These are phyloP conservation scores for Heliconius aoede DNA, from an alignment of 2,888 invertebrate species.

Conservation along the genomic window DNA sequence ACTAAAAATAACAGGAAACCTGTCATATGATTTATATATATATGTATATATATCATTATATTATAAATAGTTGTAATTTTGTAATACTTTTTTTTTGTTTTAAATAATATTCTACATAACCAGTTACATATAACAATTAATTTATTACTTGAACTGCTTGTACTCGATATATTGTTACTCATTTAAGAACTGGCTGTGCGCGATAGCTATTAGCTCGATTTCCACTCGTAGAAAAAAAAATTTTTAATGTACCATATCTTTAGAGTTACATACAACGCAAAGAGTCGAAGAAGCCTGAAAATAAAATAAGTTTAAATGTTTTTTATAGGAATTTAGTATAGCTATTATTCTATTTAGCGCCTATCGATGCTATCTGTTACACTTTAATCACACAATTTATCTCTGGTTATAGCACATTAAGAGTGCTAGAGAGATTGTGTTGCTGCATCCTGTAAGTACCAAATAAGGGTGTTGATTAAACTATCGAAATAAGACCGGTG, in stretches of 20 bases:
- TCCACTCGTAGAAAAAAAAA: background rate
- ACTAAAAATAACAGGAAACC: slow-evolving; percentile 25
- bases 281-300: background rate
- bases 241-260: too few relatives aligned
- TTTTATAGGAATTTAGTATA: slow-evolving; percentile 1
- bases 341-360: background rate
- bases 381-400: slow-evolving; percentile 8
- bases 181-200: too few relatives aligned
- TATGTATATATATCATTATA: background rate
- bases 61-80: background rate
- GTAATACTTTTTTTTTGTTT: background rate
- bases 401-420: slow-evolving; percentile 4
- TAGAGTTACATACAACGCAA: background rate
- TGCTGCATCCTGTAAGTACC: slow-evolving; percentile 5
- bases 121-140: background rate
- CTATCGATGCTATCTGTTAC: background rate
- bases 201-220: background rate
- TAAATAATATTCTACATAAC: background rate
- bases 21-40: slow-evolving; percentile 13
- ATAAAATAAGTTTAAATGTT: background rate
- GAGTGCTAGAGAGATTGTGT: background rate
- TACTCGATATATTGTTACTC: too few relatives aligned
- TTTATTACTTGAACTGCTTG: background rate
- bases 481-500: background rate
- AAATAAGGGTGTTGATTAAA: slow-evolving; percentile 8